Evolutionary conservation across 1,140 invertebrate species (phyloP).

Genomic region (Sogatella furcifera): DNA sequence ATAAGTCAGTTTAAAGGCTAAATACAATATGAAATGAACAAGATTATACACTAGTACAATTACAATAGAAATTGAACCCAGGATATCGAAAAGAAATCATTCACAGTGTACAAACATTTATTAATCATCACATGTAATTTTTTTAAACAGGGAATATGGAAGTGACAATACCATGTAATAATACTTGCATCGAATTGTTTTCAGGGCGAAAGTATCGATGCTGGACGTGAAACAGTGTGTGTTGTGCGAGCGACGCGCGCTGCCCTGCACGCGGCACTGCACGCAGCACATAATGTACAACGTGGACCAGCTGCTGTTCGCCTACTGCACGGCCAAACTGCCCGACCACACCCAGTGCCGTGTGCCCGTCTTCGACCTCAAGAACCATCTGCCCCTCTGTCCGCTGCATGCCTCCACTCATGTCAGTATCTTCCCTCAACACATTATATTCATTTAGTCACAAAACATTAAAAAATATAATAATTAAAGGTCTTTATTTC

Average conservation of each 20-base stretch:
- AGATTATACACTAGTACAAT: too few relatives aligned
- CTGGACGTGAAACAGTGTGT: slow-evolving; percentile 11
- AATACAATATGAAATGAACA: too few relatives aligned
- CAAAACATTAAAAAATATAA: too few relatives aligned
- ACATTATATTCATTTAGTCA: too few relatives aligned
- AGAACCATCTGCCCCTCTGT: slow-evolving; percentile 73
- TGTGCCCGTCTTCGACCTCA: slow-evolving; percentile 74
- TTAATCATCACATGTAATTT: too few relatives aligned
- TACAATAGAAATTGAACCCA: too few relatives aligned
- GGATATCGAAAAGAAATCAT: too few relatives aligned
- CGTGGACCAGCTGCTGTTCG: slow-evolving; percentile 76
- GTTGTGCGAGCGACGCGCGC: slow-evolving; percentile 32
- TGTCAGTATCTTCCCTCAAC: slow-evolving; percentile 8
- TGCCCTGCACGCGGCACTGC: slow-evolving; percentile 77
- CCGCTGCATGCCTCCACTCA: slow-evolving; percentile 54
- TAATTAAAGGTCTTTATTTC: too few relatives aligned
- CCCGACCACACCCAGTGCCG: slow-evolving; percentile 80
- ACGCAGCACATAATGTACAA: slow-evolving; percentile 77
- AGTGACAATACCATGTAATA: too few relatives aligned
- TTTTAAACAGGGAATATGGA: too few relatives aligned
- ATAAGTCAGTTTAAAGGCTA: too few relatives aligned
- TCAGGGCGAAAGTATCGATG: slow-evolving; percentile 3
- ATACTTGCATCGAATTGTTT: not conserved
- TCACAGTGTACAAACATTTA: too few relatives aligned
- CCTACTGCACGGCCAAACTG: slow-evolving; percentile 80